Percentiles rank a stretch among this genome's conserved stretches.
phyloP scores from a whole-genome alignment of 2,797 vertebrate genomes.

The Chelonia mydas region DNA sequence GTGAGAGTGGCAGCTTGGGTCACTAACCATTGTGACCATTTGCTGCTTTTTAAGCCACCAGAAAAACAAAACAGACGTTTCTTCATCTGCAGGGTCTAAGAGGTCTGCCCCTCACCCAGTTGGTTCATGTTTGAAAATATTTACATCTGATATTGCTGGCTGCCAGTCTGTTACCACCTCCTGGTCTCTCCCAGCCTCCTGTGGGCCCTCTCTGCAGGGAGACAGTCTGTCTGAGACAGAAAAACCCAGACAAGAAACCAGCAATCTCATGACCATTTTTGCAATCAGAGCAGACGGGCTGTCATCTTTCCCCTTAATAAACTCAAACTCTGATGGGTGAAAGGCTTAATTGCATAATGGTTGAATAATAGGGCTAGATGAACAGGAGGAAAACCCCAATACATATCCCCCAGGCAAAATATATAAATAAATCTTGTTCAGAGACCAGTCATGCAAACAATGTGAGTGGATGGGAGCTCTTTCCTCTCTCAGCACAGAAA shows the following conservation, averaged over 20 bases:
- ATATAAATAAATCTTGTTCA: background rate
- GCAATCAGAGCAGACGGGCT: conserved; percentile 22
- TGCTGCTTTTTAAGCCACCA: background rate
- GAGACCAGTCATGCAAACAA: background rate
- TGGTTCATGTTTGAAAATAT: background rate
- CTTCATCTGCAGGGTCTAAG: background rate
- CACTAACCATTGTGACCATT: background rate
- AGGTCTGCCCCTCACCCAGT: background rate
- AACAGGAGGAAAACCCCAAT: rapidly evolving
- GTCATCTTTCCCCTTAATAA: conserved; percentile 31
- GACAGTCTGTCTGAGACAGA: background rate
- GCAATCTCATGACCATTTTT: background rate
- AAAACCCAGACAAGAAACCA: background rate
- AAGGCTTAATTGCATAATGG: background rate
- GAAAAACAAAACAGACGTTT: background rate
- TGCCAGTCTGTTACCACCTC: background rate
- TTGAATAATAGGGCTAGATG: background rate
- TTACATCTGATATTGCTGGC: background rate
- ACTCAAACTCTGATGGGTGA: conserved; percentile 8
- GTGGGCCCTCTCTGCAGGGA: background rate
- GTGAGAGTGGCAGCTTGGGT: background rate
- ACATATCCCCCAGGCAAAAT: background rate
- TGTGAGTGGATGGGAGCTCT: background rate
- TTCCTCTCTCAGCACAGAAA: background rate
- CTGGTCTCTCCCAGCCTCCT: background rate